phyloP scores from a whole-genome alignment of 1,140 invertebrate species.

The Drosophila takahashii region DNA sequence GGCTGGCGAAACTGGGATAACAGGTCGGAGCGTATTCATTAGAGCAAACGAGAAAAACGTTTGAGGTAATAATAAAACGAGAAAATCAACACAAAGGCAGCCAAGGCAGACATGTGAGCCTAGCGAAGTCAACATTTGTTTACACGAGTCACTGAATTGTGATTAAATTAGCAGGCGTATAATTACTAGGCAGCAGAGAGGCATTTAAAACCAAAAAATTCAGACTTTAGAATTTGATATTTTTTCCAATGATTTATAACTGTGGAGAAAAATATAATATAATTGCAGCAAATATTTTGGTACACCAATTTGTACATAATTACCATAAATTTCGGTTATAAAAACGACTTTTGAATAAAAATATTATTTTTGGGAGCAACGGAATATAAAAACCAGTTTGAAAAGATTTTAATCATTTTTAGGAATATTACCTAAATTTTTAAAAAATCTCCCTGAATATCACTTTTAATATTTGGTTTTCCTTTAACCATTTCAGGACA shows the following conservation, averaged over 20 bases:
- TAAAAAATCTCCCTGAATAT: background rate
- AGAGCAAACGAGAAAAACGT: slow-evolving; percentile 66
- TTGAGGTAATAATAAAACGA: slow-evolving; percentile 64
- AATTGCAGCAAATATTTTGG: no score
- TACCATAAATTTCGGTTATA: no score
- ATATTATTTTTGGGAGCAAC: no score
- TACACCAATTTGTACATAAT: no score
- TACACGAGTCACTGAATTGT: slow-evolving; percentile 40
- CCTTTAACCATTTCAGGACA: slow-evolving; percentile 16
- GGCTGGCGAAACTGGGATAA: slow-evolving; percentile 37
- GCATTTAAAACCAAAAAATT: background rate
- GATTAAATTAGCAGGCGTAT: slow-evolving; percentile 23
- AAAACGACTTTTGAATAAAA: no score
- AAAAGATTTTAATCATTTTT: no score
- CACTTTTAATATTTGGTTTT: background rate
- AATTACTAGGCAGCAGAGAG: slow-evolving; percentile 7
- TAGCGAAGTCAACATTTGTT: slow-evolving; percentile 38
- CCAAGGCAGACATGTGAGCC: slow-evolving; percentile 31
- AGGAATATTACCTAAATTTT: no score
- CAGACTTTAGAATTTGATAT: background rate
- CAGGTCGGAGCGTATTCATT: slow-evolving; percentile 64
- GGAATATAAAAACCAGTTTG: no score
- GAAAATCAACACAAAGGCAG: slow-evolving; percentile 57
- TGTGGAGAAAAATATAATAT: no score
- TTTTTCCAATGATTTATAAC: no score